Conservation (phyloP, 2,888 invertebrate species). For the Herminia tarsipennalis region DNA sequence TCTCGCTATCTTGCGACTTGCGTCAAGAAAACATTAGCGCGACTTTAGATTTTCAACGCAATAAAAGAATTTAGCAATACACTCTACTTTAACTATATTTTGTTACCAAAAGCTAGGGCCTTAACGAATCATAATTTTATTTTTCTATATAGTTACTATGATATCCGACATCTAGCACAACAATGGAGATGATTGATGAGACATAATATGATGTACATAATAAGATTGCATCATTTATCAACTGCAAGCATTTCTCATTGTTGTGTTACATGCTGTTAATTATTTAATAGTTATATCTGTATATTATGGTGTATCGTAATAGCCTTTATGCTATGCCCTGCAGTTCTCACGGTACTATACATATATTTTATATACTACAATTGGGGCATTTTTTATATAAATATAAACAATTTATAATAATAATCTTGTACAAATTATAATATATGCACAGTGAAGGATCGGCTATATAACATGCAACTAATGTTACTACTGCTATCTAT, state of each 20-base stretch:
- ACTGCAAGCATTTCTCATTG: too few species aligned
- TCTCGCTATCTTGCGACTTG: not conserved
- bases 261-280: too few species aligned
- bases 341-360: conserved; percentile 25
- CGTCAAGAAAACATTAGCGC: too few species aligned
- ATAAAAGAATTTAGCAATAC: not conserved
- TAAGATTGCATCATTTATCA: too few species aligned
- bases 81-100: not conserved
- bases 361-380: conserved; percentile 37
- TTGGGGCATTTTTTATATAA: conserved; percentile 41
- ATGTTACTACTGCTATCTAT: not conserved
- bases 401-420: conserved; percentile 30
- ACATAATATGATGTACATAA: too few species aligned
- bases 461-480: conserved; percentile 17
- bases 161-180: too few species aligned
- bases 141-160: conserved; percentile 17
- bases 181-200: too few species aligned
- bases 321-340: conserved; percentile 20
- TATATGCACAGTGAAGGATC: conserved; percentile 15
- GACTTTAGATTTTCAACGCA: too few species aligned
- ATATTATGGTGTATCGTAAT: conserved; percentile 28
- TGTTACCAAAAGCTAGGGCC: not conserved
- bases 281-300: too few species aligned
- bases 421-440: too few species aligned
- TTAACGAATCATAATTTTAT: conserved; percentile 9